Evolutionary conservation across 2,797 vertebrate species (phyloP).

Genomic region (Acrocephalus scirpaceus): DNA sequence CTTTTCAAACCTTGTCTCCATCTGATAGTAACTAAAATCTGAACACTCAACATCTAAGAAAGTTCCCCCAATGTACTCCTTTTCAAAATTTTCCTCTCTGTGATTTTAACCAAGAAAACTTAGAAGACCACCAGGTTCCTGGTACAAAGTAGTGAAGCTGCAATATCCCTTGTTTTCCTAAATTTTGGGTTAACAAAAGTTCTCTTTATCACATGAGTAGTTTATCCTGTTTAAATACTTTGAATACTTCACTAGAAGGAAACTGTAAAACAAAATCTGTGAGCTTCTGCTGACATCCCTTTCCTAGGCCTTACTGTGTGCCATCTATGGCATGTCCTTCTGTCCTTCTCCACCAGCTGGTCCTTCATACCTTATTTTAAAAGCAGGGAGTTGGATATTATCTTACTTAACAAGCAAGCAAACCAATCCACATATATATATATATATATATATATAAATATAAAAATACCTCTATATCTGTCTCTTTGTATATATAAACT

Average conservation of each 20-base stretch:
- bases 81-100: not conserved
- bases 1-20: not conserved
- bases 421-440: not conserved
- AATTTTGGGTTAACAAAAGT: not conserved
- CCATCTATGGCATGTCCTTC: not conserved
- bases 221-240: not conserved
- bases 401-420: not conserved
- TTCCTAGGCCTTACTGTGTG: not conserved
- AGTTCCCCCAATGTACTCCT: not conserved
- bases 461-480: rapidly evolving
- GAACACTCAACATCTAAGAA: not conserved
- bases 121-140: not conserved
- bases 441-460: not conserved
- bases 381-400: not conserved
- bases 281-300: not conserved
- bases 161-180: not conserved
- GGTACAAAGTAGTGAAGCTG: not conserved
- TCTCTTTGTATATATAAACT: not conserved
- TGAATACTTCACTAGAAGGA: not conserved
- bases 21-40: not conserved
- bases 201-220: not conserved
- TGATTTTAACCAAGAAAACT: not conserved
- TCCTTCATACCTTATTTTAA: not conserved
- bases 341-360: not conserved
- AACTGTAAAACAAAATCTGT: not conserved